Base-by-base conservation (phyloP, 2,113 vertebrate species). In the Prinia subflava region DNA sequence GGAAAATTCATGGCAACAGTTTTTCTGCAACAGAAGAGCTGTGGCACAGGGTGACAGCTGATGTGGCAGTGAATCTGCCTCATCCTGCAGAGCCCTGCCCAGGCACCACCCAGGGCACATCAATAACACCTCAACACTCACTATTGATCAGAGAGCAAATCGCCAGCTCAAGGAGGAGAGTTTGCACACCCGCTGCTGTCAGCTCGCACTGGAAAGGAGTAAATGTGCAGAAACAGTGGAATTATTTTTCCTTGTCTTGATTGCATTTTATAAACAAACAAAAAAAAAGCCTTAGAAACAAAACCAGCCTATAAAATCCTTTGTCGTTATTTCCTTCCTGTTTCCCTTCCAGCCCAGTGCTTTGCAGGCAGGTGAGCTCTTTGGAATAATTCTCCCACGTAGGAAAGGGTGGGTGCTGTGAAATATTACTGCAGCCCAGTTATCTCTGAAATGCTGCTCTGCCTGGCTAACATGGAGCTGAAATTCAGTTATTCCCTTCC, bases 401-500 rank as follows among this genome's bases (percentile, higher is more conserved):
- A 68, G 81, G 41, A 68, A 84, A 60, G 27, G 31, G 31, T 55
- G 64, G 35, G 30, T 87, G 41, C 56, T 77, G 4, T 96, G 70
- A 97, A 94, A 90, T 85, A 91, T 81, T 75, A 47, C 79, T 77
- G 55, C 60, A 78, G 60, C 31, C 68, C 68, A 47, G 68, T 85
- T 90, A 69, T 63, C 64, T 89, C 88, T 57, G 82, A 95, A 94
- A 88, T 64, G 52, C 70, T 88, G 83, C 74, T 83, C 56, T 77
- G 59, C 90, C 92, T 90, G 71, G 64, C 77, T 87, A 89, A 60
- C 41, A 22, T 30, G 63, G 84, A 91, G 52, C 62, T 44, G 28
- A 90, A 95, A 81, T 78, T 85, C 92, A 83, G 82, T 90, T 91
- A 77, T 83, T 95, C 47, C 55, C 76, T 91, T 87, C 86, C 83